Percentiles rank a stretch among this genome's conserved stretches.
phyloP scores from a whole-genome alignment of 2,797 vertebrate genomes.

The Percopsis omiscomaycus region DNA sequence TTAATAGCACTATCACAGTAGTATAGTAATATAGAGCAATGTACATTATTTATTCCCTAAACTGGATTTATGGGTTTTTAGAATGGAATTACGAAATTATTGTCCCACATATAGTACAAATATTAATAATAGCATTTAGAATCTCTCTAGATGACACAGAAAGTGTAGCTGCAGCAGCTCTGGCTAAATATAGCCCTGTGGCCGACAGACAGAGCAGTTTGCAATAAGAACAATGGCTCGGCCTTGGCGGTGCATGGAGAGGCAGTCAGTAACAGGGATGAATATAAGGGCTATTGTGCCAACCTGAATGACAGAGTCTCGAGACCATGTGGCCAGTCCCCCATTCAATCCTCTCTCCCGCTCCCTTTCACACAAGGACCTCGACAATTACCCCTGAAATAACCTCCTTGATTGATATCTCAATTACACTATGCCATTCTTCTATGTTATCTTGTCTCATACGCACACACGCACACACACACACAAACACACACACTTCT shows the following conservation, averaged over 20 bases:
- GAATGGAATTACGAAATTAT: too few relatives aligned
- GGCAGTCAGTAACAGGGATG: slow-evolving; percentile 12
- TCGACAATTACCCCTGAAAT: slow-evolving; percentile 78
- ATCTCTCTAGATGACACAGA: background rate
- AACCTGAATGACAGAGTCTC: slow-evolving; percentile 42
- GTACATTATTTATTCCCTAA: background rate
- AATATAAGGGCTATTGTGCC: slow-evolving; percentile 24
- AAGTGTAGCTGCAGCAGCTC: slow-evolving; percentile 4
- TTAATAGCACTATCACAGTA: too few relatives aligned
- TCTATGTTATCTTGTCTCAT: slow-evolving; percentile 71
- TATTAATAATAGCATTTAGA: background rate
- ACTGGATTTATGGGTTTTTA: background rate
- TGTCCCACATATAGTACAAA: too few relatives aligned
- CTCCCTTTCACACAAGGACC: slow-evolving; percentile 64
- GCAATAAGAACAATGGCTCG: slow-evolving; percentile 8
- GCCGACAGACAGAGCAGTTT: slow-evolving; percentile 12
- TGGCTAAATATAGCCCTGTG: slow-evolving; percentile 33
- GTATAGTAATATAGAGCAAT: background rate
- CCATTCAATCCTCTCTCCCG: slow-evolving; percentile 25
- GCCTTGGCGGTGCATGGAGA: slow-evolving; percentile 13
- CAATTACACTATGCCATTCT: slow-evolving; percentile 74
- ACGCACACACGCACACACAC: slow-evolving; percentile 3
- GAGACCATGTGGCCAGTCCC: slow-evolving; percentile 23
- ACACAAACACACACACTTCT: slow-evolving; percentile 37
- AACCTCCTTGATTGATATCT: slow-evolving; percentile 81